Conservation (phyloP, 2,888 invertebrate species). For the Rosalia funebris region DNA sequence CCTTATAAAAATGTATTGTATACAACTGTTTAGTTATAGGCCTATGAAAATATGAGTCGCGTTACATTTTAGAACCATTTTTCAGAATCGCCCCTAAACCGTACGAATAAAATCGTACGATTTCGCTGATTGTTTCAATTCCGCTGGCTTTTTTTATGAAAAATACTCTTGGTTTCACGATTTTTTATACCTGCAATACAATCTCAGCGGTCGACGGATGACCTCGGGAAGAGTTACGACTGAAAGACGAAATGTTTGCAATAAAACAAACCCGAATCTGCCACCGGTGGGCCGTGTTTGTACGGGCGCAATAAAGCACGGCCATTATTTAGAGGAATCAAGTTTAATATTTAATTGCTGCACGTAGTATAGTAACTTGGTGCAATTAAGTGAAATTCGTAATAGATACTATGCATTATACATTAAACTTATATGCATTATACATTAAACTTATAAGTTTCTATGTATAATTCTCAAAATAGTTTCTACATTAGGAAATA, state of each 20-base stretch:
- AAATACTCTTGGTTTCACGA: conserved; percentile 31
- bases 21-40: no score
- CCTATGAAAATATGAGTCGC: no score
- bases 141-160: background rate
- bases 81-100: background rate
- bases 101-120: background rate
- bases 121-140: background rate
- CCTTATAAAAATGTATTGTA: no score
- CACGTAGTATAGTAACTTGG: conserved; percentile 4
- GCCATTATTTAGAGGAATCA: conserved; percentile 39
- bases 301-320: conserved; percentile 35
- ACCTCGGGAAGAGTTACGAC: conserved; percentile 31
- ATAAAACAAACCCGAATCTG: conserved; percentile 37
- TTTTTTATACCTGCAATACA: conserved; percentile 33
- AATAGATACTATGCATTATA: background rate
- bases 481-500: no score
- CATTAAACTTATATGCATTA: no score
- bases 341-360: conserved; percentile 35
- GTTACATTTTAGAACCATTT: no score
- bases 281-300: conserved; percentile 37
- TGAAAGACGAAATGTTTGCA: conserved; percentile 31
- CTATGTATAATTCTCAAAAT: no score
- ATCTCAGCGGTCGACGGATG: conserved; percentile 26
- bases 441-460: no score
- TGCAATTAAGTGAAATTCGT: conserved; percentile 1